Percentiles rank a stretch among this genome's conserved stretches.
phyloP scores from a whole-genome alignment of 2,888 invertebrate species.

The Temnothorax unifasciatus region DNA sequence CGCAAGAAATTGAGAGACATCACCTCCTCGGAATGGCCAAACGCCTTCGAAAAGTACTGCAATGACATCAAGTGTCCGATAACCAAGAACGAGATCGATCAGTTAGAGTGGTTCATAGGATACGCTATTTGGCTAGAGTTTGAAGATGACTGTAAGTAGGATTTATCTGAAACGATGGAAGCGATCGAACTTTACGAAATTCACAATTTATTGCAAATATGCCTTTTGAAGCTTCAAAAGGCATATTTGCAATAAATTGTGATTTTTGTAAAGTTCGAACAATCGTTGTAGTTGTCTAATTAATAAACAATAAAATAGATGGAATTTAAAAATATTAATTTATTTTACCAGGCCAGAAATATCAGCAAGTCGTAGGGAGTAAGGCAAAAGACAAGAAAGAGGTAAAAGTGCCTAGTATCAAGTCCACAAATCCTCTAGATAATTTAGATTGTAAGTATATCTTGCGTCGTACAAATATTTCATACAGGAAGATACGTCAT shows the following conservation, averaged over 20 bases:
- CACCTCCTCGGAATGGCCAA: constrained; percentile 90
- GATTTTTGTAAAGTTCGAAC: not conserved
- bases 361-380: constrained; percentile 89
- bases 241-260: not conserved
- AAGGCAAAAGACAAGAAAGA: constrained; percentile 87
- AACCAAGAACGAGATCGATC: constrained; percentile 88
- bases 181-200: too few relatives aligned
- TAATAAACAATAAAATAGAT: not conserved
- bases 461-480: not conserved
- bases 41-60: constrained; percentile 91
- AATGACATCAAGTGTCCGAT: constrained; percentile 92
- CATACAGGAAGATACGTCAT: not conserved
- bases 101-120: constrained; percentile 95
- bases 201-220: too few relatives aligned
- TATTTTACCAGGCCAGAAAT: constrained; percentile 89
- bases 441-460: constrained; percentile 93
- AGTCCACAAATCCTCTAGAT: constrained; percentile 94
- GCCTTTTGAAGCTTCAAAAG: not conserved
- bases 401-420: constrained; percentile 90
- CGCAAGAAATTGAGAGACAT: constrained; percentile 91
- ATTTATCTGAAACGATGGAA: constrained; percentile 24
- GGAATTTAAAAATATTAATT: not conserved
- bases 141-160: constrained; percentile 90
- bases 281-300: not conserved
- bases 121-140: constrained; percentile 94